Base-by-base conservation (phyloP, 2,888 invertebrate species). In the Rhorus exstirpatorius region DNA sequence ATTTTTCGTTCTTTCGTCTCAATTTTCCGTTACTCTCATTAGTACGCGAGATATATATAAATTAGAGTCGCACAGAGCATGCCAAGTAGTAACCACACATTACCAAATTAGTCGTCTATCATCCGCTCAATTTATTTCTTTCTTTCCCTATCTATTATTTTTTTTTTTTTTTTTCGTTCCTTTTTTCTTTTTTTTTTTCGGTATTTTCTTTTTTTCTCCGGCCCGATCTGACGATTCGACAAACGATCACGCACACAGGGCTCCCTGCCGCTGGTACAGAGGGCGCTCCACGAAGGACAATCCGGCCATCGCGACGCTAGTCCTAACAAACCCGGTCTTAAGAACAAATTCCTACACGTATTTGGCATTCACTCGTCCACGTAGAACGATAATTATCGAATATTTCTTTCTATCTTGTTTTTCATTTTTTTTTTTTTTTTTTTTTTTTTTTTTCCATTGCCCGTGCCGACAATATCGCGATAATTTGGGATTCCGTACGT, bases 261-360 rank as follows among this genome's bases (percentile, higher is more conserved):
- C 92, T 93, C 93, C 91, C 88, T 91, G 93, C 94, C 94, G 93
- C 93, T 93, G 93, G 94, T 95, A 94, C 95, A 95, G 94, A 94
- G 94, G 94, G 94, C 95, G 94, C 94, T 95, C 93, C 94, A 94
- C 94, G 95, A 95, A 93, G 94, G 95, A 94, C 91, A 91, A 83
- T 88, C 91, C 83, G 91, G 91, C 89, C 91, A 93, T 84, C 90
- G 91, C 89, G 91, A 92, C 87, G 90, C 91, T 92, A 91, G 93
- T 95, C 95, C 94, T 94, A 93, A 95, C 92, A 95, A 95, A 94
- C 95, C 96, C 94, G 96, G 96, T 94, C 94, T 97, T 93, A 97
- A 96, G 95, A 96, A 96, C 94, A 97, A 97, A 95, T 94, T 97
- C 93, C 97, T 97, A 95, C 96, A 96, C 94, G 97, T 96, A 92